These are phyloP conservation scores for Coregonus clupeaformis DNA, from an alignment of 2,113 vertebrate species.

Conservation along the genomic window DNA sequence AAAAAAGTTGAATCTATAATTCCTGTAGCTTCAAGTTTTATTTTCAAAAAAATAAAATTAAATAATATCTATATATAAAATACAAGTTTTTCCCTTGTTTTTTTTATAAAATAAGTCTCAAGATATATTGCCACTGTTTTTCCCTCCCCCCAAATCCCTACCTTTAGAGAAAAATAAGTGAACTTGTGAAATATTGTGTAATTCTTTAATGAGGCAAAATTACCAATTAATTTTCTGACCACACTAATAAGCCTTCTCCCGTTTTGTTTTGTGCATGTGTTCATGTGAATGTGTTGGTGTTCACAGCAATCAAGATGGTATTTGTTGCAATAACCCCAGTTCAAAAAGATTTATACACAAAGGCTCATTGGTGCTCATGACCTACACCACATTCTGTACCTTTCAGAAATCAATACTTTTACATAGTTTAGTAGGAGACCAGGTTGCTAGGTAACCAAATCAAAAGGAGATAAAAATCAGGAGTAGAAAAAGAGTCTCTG, in stretches of 20 bases:
- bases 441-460: constrained; percentile 55
- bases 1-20: constrained; percentile 74
- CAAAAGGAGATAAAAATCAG: constrained; percentile 40
- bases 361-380: constrained; percentile 74
- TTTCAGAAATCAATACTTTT: constrained; percentile 61
- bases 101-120: constrained; percentile 80
- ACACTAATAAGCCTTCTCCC: constrained; percentile 30
- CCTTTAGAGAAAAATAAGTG: constrained; percentile 68
- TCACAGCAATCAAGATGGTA: constrained; percentile 47
- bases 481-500: constrained; percentile 54
- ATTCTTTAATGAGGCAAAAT: constrained; percentile 67
- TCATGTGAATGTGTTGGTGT: constrained; percentile 30
- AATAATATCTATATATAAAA: constrained; percentile 82
- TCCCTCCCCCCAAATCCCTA: constrained; percentile 47
- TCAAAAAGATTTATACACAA: constrained; percentile 65
- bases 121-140: constrained; percentile 77
- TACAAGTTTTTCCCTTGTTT: constrained; percentile 67
- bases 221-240: constrained; percentile 51
- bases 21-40: constrained; percentile 79
- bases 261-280: constrained; percentile 21
- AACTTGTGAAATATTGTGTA: constrained; percentile 60
- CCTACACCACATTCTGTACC: constrained; percentile 67
- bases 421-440: constrained; percentile 66
- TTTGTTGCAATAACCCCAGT: constrained; percentile 34
- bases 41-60: constrained; percentile 79